Evolutionary conservation across 2,113 vertebrate species (phyloP).

Genomic region (Cryptotis parvus): DNA sequence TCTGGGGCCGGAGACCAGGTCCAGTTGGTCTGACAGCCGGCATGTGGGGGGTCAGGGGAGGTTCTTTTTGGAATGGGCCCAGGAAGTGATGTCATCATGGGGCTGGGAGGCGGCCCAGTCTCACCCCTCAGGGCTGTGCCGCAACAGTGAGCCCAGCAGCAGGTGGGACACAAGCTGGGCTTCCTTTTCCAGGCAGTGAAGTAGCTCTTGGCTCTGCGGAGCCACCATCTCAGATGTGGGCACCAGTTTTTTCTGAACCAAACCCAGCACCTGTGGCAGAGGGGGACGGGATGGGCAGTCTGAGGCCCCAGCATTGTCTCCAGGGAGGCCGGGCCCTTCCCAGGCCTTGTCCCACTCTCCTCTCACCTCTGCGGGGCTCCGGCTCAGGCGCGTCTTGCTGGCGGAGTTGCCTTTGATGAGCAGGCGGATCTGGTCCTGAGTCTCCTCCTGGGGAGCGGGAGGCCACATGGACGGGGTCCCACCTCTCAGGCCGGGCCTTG

Average conservation of each 20-base stretch:
- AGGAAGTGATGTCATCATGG: not conserved
- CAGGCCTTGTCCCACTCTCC: too few relatives aligned
- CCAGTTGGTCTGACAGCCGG: not conserved
- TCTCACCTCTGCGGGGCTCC: constrained; percentile 64
- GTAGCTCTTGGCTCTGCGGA: constrained; percentile 67
- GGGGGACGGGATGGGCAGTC: not conserved
- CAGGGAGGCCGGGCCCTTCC: not conserved
- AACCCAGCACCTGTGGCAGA: constrained; percentile 56
- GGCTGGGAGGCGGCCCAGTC: not conserved
- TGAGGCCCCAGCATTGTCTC: not conserved
- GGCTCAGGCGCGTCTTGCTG: constrained; percentile 67
- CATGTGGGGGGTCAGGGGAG: not conserved
- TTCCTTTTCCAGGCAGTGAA: constrained; percentile 58
- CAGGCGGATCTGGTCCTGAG: constrained; percentile 73
- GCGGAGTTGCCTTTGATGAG: constrained; percentile 78
- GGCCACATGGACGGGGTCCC: not conserved
- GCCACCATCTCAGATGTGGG: constrained; percentile 54
- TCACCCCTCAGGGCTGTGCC: constrained; percentile 60
- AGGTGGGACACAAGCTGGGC: constrained; percentile 53
- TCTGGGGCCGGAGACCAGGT: not conserved
- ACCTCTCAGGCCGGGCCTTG: not conserved
- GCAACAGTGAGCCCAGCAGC: constrained; percentile 41
- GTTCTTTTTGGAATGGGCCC: not conserved
- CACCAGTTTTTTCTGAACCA: constrained; percentile 64
- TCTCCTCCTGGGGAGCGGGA: constrained; percentile 68